Base-by-base conservation (phyloP, 2,888 invertebrate genomes). In the Yponomeuta sedellus region DNA sequence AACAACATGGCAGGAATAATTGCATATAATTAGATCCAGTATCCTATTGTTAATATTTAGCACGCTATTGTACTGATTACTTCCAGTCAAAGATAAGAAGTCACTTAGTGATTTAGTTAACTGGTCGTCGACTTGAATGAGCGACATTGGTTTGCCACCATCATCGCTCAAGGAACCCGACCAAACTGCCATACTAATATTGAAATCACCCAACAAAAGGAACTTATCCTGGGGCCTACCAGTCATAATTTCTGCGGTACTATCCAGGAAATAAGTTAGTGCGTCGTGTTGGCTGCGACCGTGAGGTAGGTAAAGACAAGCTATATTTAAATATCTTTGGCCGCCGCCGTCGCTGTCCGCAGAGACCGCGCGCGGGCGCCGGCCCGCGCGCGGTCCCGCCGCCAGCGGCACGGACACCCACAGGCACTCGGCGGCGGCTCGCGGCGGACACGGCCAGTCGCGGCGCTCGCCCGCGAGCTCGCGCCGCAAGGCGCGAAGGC, bases 401-500 rank as follows among this genome's bases (percentile, higher is more conserved):
- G 28, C 39, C 34, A 62, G 39, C n/a, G 62, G 34, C 62, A 62
- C 62, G n/a, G 62, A 39, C 28, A 62, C 34, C 22, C 62, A 62
- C n/a, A 62, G 25, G 12, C 28, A 39, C 34, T 39, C 34, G 16
- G 62, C 62, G 62, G 22, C 28, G 62, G 62, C 39, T 25, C 11
- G 16, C 34, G 62, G 62, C 62, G 52, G 52, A 2, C 12, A 52
- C 64, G 64, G 34, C 40, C 34, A 62, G 8, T 52, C 64, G 3
- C 67, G 64, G 61, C 39, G 44, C 34, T 39, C 22, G 16, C 66
- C 28, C 22, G 19, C 34, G 3, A 67, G 40, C 16, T 61, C 62
- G 19, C 64, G 56, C 22, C 66, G 68, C 11, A 67, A 44, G 16
- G 68, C 67, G n/a, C n/a, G n/a, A n/a, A n/a, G n/a, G n/a, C n/a